phyloP scores from a whole-genome alignment of 1,140 invertebrate species.

The Papilio polytes region DNA sequence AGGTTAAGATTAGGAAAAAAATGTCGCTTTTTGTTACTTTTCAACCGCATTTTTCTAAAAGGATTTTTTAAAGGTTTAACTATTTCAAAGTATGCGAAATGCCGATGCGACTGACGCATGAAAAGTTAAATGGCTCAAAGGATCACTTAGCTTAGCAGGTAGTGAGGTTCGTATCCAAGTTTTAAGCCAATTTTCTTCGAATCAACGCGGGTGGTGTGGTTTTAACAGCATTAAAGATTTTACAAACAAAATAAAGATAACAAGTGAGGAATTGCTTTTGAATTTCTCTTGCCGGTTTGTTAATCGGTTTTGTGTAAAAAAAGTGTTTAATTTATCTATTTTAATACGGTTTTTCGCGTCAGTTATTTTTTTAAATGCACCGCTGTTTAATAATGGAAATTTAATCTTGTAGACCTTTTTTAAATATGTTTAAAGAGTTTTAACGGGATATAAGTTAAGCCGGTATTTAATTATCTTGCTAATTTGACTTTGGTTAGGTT shows the following conservation, averaged over 20 bases:
- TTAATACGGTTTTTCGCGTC: slow-evolving; percentile 8
- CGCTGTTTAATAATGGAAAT: background rate
- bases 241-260: slow-evolving; percentile 54
- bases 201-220: slow-evolving; percentile 60
- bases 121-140: slow-evolving; percentile 57
- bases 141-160: slow-evolving; percentile 58
- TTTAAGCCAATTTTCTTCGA: slow-evolving; percentile 56
- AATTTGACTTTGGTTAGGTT: background rate
- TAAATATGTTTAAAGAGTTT: background rate
- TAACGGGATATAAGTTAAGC: slow-evolving; percentile 8
- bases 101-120: slow-evolving; percentile 46
- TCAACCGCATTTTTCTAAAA: slow-evolving; percentile 4
- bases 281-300: slow-evolving; percentile 38
- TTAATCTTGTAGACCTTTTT: slow-evolving; percentile 3
- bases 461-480: background rate
- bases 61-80: slow-evolving; percentile 38
- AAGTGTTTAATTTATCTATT: slow-evolving; percentile 30
- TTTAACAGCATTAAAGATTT: slow-evolving; percentile 57
- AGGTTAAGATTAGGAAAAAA: background rate
- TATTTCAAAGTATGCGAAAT: slow-evolving; percentile 36
- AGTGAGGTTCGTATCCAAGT: slow-evolving; percentile 51
- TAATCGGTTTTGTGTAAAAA: slow-evolving; percentile 11
- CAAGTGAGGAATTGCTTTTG: slow-evolving; percentile 42
- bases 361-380: slow-evolving; percentile 2
- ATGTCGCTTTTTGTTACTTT: background rate